Conservation (phyloP, 2,888 invertebrate genomes). For the Hypena proboscidalis region DNA sequence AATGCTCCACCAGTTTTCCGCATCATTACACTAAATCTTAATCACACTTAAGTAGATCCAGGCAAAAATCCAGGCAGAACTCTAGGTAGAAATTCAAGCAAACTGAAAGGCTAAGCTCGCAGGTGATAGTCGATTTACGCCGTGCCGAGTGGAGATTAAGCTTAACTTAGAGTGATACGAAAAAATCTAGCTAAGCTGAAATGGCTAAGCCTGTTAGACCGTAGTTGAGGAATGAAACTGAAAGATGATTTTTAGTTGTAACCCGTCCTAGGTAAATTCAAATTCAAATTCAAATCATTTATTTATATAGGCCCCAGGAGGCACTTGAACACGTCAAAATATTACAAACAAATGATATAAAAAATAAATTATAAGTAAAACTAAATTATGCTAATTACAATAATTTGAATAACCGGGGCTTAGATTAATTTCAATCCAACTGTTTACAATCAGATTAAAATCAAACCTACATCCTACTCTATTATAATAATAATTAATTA, state of each 20-base stretch:
- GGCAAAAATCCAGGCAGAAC: conserved; percentile 27
- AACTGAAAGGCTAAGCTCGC: conserved; percentile 20
- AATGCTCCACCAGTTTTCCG: conserved; percentile 6
- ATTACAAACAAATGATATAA: too few relatives aligned
- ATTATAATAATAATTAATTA: too few relatives aligned
- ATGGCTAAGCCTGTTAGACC: conserved; percentile 20
- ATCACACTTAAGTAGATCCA: conserved; percentile 20
- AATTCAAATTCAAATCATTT: background rate
- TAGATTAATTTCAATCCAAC: too few relatives aligned
- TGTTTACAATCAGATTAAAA: too few relatives aligned
- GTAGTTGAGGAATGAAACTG: conserved; percentile 7
- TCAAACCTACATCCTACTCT: too few relatives aligned
- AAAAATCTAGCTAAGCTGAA: conserved; percentile 22
- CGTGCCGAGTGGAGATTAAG: conserved; percentile 35
- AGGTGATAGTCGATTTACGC: conserved; percentile 28
- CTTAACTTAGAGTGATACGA: conserved; percentile 29
- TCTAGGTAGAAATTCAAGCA: conserved; percentile 27
- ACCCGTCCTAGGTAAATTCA: background rate
- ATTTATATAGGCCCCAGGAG: too few relatives aligned
- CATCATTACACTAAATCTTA: conserved; percentile 17
- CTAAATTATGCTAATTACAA: too few relatives aligned
- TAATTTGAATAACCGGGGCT: too few relatives aligned
- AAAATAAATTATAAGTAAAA: too few relatives aligned
- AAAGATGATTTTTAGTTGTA: conserved; percentile 3
- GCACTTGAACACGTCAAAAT: too few relatives aligned